Evolutionary conservation across 2,797 vertebrate species (phyloP).

Genomic region (Vultur gryphus): DNA sequence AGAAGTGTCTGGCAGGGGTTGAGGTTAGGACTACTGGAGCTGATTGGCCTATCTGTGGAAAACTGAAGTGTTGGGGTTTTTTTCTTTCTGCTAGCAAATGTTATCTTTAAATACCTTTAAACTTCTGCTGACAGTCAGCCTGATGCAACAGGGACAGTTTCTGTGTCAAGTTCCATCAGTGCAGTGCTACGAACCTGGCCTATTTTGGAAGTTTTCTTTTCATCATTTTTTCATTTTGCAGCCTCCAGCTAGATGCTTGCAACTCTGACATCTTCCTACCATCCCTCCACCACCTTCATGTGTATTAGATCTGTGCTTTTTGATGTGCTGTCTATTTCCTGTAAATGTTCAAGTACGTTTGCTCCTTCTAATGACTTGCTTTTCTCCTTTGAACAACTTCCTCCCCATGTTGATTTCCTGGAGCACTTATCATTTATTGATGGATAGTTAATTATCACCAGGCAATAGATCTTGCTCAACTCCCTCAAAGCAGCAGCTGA

Average conservation of each 20-base stretch:
- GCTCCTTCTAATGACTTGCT: conserved; percentile 42
- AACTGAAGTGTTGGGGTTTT: background rate
- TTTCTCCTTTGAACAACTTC: conserved; percentile 46
- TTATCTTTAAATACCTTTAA: background rate
- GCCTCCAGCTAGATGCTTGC: conserved; percentile 9
- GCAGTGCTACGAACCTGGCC: background rate
- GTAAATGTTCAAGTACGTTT: background rate
- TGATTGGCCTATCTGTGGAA: background rate
- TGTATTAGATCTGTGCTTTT: conserved; percentile 18
- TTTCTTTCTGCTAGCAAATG: background rate
- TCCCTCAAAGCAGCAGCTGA: conserved; percentile 34
- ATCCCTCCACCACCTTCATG: background rate
- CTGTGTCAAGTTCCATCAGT: background rate
- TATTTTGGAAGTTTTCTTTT: conserved; percentile 21
- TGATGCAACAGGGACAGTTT: background rate
- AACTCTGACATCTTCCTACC: background rate
- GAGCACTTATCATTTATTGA: conserved; percentile 54
- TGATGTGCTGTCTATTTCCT: conserved; percentile 29
- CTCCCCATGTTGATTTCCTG: conserved; percentile 35
- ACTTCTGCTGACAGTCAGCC: background rate
- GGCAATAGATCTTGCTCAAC: conserved; percentile 40
- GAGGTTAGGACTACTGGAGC: background rate
- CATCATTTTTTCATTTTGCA: conserved; percentile 10
- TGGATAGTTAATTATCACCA: conserved; percentile 49
- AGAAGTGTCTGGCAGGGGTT: fast-evolving